phyloP scores from a whole-genome alignment of 2,888 invertebrate species.

The Netelia melanura region DNA sequence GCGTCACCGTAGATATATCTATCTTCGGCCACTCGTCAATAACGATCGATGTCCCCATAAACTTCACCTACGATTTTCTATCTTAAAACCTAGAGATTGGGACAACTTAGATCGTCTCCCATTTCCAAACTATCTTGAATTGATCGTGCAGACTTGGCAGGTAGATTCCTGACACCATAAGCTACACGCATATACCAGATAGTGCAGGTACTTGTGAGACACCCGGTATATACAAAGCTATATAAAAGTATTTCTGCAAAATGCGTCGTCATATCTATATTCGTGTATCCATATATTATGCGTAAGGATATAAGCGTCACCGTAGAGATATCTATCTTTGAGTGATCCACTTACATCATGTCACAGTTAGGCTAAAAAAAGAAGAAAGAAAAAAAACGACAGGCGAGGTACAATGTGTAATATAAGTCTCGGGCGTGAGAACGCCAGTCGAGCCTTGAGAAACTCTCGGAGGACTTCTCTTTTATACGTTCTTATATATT shows the following conservation, averaged over 20 bases:
- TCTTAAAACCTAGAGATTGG: too few species aligned
- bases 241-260: too few species aligned
- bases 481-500: constrained; percentile 33
- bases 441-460: constrained; percentile 64
- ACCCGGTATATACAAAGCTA: background rate
- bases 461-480: constrained; percentile 39
- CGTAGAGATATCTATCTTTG: constrained; percentile 55
- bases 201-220: too few species aligned
- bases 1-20: constrained; percentile 36
- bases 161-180: too few species aligned
- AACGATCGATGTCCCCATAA: too few species aligned
- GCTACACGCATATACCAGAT: too few species aligned
- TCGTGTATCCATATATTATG: background rate
- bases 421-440: constrained; percentile 64
- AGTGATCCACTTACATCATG: constrained; percentile 68
- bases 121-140: too few species aligned
- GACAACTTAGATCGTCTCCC: too few species aligned
- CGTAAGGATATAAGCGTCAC: constrained; percentile 7
- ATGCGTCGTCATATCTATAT: too few species aligned
- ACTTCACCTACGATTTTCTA: too few species aligned
- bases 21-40: constrained; percentile 28
- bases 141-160: too few species aligned
- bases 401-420: constrained; percentile 37
- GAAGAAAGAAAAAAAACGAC: constrained; percentile 8
- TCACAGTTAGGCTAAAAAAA: constrained; percentile 31